A percentile compares a stretch with the other conserved stretches of the same genome.
Conservation (phyloP, 2,797 vertebrate species). For the Myripristis jacobus region DNA sequence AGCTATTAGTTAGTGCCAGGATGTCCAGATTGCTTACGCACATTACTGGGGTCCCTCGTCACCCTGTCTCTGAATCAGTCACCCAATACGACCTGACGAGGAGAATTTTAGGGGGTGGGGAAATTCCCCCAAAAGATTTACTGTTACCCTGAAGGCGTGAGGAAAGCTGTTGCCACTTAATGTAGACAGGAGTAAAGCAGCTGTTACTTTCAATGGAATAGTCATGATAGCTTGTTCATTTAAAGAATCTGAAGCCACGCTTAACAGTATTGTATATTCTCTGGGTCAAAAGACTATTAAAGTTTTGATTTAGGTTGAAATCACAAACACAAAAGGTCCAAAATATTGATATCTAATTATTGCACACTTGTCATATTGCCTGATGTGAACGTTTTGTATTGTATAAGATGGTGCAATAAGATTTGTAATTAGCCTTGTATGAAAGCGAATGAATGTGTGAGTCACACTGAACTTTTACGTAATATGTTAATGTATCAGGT, state of each 20-base stretch:
- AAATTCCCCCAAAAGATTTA: conserved; percentile 61
- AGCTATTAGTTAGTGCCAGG: conserved; percentile 30
- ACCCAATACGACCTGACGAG: conserved; percentile 54
- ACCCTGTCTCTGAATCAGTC: conserved; percentile 41
- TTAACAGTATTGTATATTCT: neutral
- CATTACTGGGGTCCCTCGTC: conserved; percentile 27
- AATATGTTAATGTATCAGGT: conserved; percentile 62
- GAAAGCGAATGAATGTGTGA: neutral
- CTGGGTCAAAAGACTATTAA: neutral
- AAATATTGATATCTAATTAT: neutral
- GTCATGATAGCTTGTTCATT: neutral
- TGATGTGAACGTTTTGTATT: neutral
- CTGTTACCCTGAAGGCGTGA: conserved; percentile 28
- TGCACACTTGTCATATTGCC: too few relatives aligned
- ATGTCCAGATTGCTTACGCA: conserved; percentile 46
- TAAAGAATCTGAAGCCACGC: neutral
- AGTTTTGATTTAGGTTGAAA: neutral
- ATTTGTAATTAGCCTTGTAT: neutral
- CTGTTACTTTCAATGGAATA: conserved; percentile 6
- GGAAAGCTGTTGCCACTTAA: conserved; percentile 45
- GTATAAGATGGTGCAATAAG: neutral
- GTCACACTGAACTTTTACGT: conserved; percentile 48
- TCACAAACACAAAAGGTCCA: neutral
- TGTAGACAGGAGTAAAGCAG: conserved; percentile 6
- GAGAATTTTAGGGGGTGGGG: conserved; percentile 32